Conservation (phyloP, 2,113 vertebrate species). For the Rhipidura dahli region DNA sequence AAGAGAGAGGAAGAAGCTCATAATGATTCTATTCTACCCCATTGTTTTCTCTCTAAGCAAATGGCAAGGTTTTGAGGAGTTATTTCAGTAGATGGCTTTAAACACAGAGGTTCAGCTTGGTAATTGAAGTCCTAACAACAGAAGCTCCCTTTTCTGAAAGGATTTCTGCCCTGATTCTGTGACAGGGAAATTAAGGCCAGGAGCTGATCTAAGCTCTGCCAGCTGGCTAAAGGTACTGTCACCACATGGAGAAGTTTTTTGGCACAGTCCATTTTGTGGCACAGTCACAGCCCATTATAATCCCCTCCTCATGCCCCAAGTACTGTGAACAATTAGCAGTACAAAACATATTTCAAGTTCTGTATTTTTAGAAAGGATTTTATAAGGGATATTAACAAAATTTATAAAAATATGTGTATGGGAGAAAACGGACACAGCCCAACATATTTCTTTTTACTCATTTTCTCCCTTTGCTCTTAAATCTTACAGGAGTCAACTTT, state of each 20-base stretch:
- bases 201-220: background rate
- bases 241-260: background rate
- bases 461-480: background rate
- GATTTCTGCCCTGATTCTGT: background rate
- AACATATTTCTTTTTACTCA: background rate
- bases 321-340: background rate
- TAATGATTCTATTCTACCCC: background rate
- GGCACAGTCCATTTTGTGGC: background rate
- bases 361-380: background rate
- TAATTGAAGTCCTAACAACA: background rate
- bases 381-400: background rate
- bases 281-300: background rate
- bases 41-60: background rate
- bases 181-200: background rate
- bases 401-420: background rate
- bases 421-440: background rate
- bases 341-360: background rate
- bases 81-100: background rate
- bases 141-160: background rate
- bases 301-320: background rate
- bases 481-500: background rate
- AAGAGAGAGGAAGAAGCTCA: background rate
- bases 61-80: background rate
- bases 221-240: background rate
- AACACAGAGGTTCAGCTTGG: background rate